phyloP scores from a whole-genome alignment of 1,140 invertebrate genomes.

The Macrosteles quadrilineatus region DNA sequence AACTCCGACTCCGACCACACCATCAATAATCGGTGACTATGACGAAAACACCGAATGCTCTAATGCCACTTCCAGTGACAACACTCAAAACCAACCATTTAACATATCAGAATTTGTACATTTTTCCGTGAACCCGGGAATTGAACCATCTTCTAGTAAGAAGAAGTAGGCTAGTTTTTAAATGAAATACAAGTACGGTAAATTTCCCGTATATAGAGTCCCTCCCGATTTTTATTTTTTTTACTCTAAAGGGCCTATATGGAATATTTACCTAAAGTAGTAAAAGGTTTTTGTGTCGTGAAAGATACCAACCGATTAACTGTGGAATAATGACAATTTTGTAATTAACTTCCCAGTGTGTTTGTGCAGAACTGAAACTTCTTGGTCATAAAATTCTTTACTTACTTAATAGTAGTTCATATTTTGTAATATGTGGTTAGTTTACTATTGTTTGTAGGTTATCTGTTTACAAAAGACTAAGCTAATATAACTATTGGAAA shows the following conservation, averaged over 20 bases:
- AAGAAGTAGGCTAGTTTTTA: not conserved
- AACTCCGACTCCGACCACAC: not conserved
- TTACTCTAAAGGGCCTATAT: too few species aligned
- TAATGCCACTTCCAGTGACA: not conserved
- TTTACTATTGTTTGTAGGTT: not conserved
- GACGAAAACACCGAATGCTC: conserved; percentile 10
- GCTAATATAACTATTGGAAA: not conserved
- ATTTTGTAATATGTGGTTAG: not conserved
- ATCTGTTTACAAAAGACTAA: not conserved
- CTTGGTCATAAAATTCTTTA: not conserved
- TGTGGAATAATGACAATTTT: not conserved
- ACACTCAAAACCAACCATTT: conserved; percentile 8
- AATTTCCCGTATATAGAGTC: too few species aligned
- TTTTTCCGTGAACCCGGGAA: not conserved
- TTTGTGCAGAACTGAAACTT: not conserved
- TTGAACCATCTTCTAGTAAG: not conserved
- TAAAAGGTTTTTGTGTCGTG: too few species aligned
- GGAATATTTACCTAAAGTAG: too few species aligned
- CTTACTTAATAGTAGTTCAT: not conserved
- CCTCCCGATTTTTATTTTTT: too few species aligned
- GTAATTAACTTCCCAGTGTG: not conserved
- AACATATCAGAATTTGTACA: conserved; percentile 3
- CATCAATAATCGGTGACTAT: not conserved
- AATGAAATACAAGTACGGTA: too few species aligned
- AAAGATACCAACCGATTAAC: too few species aligned